A percentile compares a stretch with the other conserved stretches of the same genome.
Evolutionary conservation across 2,113 vertebrate species (phyloP).

Genomic region (Seriola quinqueradiata): DNA sequence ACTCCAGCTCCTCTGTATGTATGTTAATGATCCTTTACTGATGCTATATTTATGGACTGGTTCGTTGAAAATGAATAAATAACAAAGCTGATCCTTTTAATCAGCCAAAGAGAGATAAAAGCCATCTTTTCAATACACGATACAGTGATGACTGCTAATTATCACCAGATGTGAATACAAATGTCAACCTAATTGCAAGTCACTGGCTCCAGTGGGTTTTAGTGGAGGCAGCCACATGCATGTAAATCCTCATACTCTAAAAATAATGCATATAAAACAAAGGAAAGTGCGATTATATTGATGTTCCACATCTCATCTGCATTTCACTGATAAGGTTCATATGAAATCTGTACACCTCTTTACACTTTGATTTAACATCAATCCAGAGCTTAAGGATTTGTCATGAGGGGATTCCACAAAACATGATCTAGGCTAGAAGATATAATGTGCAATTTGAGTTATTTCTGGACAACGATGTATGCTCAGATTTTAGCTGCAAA

Average conservation of each 20-base stretch:
- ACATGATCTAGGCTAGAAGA: not conserved
- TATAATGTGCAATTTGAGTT: not conserved
- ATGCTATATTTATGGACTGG: not conserved
- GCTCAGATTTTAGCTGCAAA: too few species aligned
- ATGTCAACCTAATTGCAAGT: conserved; percentile 37
- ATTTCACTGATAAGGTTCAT: not conserved
- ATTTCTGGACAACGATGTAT: not conserved
- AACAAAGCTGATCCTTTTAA: conserved; percentile 13
- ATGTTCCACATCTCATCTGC: not conserved
- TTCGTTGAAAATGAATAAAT: not conserved
- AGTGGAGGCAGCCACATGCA: not conserved
- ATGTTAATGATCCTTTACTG: not conserved
- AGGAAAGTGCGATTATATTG: not conserved
- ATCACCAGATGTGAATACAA: conserved; percentile 16
- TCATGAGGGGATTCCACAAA: too few species aligned
- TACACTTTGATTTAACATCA: not conserved
- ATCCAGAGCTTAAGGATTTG: too few species aligned
- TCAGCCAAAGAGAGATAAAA: conserved; percentile 20
- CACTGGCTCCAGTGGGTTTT: not conserved
- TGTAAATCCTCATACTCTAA: not conserved
- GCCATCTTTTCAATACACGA: conserved; percentile 2
- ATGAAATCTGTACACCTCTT: not conserved
- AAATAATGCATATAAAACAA: not conserved
- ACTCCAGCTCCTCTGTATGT: not conserved
- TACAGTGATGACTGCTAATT: conserved; percentile 27